Base-by-base conservation (phyloP, 2,888 invertebrate species). In the Drosophila mimetica region DNA sequence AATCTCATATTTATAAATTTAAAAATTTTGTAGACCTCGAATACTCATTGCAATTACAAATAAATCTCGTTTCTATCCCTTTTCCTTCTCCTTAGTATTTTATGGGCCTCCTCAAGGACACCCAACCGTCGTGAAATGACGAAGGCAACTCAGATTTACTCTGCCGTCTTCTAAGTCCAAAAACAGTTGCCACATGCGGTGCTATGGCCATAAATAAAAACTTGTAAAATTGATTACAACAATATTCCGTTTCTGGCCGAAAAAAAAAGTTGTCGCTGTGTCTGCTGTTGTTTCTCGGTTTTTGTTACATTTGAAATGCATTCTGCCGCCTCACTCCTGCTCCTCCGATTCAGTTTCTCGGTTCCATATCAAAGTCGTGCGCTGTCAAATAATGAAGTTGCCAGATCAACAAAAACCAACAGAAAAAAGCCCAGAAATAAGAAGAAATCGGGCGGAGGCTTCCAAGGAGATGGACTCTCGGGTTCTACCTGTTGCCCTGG, bases 311-410 rank as follows among this genome's bases (percentile, higher is more conserved):
- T 58, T 22, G 30, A 57, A 57, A 44, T 54, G 59, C 7, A 60
- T 44, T 59, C 28, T 51, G 46, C 36, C 20, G 3, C 20, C 20
- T 2, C 13, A 13, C n/a, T 14, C 9, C 25, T 25, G 4, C 32
- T 39, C 8, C 39, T 20, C 37, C 8, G 37, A 9, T 22, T 37
- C 18, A 37, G 53, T 36, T 25, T 30, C 48, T 61, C 58, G 39
- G 58, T 71, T 74, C 72, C 73, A 86, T 83, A 88, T 86, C 84
- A 86, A 88, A 84, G 84, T 82, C 79, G 86, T 86, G 84, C 83
- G 76, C 88, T 86, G 84, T 80, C 88, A 88, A 80, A 75, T 84
- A 84, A 88, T 84, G 88, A 84, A 84, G 84, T 88, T 88, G 88
- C 86, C 86, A 88, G 80, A 80, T 86, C 86, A 83, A 79, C 75